Conservation (phyloP, 2,113 vertebrate genomes). For the Ailuropoda melanoleuca region DNA sequence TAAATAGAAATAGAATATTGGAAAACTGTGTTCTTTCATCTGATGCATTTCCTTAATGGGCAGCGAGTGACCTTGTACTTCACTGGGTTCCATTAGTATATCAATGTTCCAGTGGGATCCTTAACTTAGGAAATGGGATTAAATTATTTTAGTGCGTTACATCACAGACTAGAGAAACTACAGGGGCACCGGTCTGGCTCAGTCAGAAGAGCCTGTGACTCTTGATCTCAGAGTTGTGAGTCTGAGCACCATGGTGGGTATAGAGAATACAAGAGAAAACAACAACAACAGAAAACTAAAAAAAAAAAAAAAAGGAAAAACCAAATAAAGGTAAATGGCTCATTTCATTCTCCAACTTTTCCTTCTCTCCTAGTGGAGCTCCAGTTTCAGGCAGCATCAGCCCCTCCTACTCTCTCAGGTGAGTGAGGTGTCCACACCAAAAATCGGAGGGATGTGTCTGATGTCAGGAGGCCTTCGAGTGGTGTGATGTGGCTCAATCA, state of each 20-base stretch:
- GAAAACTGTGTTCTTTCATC: neutral
- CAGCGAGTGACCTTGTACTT: neutral
- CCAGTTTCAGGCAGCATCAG: neutral
- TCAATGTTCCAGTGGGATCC: neutral
- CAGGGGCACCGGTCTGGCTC: neutral
- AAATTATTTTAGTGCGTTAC: neutral
- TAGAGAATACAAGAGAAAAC: neutral
- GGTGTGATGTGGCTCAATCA: neutral
- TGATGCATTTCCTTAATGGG: neutral
- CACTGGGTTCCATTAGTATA: neutral
- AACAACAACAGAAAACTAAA: neutral
- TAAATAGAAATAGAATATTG: neutral
- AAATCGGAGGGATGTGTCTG: neutral
- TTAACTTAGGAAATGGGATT: neutral
- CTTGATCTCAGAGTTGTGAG: neutral
- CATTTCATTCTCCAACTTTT: neutral
- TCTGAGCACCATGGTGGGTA: neutral
- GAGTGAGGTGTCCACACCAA: neutral
- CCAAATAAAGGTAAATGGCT: neutral
- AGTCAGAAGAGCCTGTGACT: neutral
- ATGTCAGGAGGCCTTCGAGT: neutral
- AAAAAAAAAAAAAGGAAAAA: neutral
- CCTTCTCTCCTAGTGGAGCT: neutral
- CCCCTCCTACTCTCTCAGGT: neutral
- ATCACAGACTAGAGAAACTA: neutral